Conservation (phyloP, 1,140 invertebrate genomes). For the Whitmania pigra region DNA sequence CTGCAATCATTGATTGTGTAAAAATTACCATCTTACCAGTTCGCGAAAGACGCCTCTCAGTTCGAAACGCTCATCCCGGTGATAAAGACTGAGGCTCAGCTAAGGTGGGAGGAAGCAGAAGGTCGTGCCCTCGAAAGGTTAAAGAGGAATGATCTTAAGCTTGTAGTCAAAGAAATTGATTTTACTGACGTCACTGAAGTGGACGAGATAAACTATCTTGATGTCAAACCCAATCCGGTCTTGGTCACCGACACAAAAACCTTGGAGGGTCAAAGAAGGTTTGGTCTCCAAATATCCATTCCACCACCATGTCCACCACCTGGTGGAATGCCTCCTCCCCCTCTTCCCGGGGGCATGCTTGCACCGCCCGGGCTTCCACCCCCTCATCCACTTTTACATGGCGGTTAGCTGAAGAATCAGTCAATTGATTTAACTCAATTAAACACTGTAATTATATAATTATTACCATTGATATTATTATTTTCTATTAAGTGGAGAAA, state of each 20-base stretch:
- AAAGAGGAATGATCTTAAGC: constrained; percentile 39
- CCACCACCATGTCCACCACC: background rate
- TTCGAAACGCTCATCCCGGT: too few relatives aligned
- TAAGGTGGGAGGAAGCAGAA: too few relatives aligned
- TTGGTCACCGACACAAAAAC: background rate
- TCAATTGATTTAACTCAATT: too few relatives aligned
- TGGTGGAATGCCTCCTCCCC: constrained; percentile 30
- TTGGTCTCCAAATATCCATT: background rate
- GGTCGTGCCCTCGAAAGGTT: too few relatives aligned
- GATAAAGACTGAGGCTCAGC: too few relatives aligned
- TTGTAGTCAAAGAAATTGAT: constrained; percentile 86
- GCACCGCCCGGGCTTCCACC: constrained; percentile 37
- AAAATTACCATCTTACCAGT: too few relatives aligned
- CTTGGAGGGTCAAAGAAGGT: background rate
- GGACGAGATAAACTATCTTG: constrained; percentile 42
- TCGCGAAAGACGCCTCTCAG: too few relatives aligned
- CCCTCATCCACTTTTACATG: too few relatives aligned
- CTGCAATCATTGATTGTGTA: too few relatives aligned
- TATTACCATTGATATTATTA: background rate
- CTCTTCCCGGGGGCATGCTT: constrained; percentile 43
- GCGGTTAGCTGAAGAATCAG: too few relatives aligned
- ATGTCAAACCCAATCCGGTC: constrained; percentile 14
- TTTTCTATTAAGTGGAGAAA: too few relatives aligned
- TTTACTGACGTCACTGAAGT: constrained; percentile 75
- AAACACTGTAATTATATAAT: constrained; percentile 30